Evolutionary conservation across 2,888 invertebrate genomes (phyloP), one percentile per base, ranked within the genome.

Genomic region (Podotricha telesiphe): DNA sequence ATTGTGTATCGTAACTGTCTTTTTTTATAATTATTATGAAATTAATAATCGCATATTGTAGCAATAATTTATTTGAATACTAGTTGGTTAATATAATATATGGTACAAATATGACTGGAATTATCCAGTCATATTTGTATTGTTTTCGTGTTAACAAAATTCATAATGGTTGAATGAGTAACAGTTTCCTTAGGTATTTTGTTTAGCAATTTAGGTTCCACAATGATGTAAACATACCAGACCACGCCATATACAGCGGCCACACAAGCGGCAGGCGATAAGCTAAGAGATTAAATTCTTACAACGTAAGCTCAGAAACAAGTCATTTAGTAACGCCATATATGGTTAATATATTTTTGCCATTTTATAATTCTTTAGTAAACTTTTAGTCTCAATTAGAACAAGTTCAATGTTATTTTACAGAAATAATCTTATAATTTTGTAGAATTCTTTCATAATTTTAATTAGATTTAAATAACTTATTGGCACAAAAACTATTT

Each of bases 241-340:
- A 61, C 73, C 68, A 45, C 37, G 67, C 68, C 73, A 68, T 73
- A 70, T 73, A 73, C 59, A 73, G 68, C 34, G 68, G 70, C 72
- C 72, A 73, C 73, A 71, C 73, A 73, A 53, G 66, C 66, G 59
- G 73, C 64, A 22, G 62, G 63, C 68, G 73, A 73, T 73, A 68
- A 62, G 64, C 68, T 65, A 13, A 53, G 48, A 73, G 71, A 73
- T 70, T 73, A 73, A 68, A 73, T 70, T 73, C 71, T 72, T 73
- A 72, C 70, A 68, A 58, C 69, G 65, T 73, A 66, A 73, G 67
- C 65, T 67, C 68, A 70, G 66, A 70, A 73, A 51, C 70, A 40
- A 56, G 65, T 72, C 72, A 70, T 67, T 73, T 71, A 70, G 63
- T 68, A 69, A 72, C 40, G 37, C 70, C 70, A 22, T 73, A 70